A percentile compares a stretch with the other conserved stretches of the same genome.
Conservation (phyloP, 2,113 vertebrate species). For the Colaptes auratus region DNA sequence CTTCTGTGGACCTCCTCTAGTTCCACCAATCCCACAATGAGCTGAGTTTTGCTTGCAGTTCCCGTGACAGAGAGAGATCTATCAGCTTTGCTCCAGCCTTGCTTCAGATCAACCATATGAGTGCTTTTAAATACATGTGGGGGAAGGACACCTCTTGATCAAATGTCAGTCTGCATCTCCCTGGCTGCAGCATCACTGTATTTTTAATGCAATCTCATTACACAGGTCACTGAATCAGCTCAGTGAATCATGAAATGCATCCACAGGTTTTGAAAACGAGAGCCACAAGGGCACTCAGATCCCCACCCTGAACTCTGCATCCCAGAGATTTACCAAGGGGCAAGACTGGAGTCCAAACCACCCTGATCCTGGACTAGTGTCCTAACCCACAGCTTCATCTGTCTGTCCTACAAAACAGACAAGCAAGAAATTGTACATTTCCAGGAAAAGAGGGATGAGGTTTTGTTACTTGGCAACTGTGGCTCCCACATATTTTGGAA, state of each 20-base stretch:
- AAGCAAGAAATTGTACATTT: neutral
- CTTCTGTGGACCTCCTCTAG: neutral
- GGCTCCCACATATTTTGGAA: conserved; percentile 46
- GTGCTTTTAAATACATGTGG: neutral
- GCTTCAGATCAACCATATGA: neutral
- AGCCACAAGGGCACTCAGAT: neutral
- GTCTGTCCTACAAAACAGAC: neutral
- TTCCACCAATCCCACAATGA: neutral
- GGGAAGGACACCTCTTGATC: neutral
- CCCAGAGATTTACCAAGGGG: neutral
- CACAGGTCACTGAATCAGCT: neutral
- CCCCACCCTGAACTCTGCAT: neutral
- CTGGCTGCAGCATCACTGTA: neutral
- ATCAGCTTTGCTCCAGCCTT: neutral
- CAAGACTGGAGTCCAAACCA: neutral
- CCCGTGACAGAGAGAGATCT: neutral
- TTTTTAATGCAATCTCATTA: neutral
- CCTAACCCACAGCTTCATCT: neutral
- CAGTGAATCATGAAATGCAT: neutral
- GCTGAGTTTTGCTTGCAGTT: neutral
- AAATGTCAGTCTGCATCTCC: neutral
- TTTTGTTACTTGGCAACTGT: conserved; percentile 62
- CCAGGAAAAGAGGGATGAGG: conserved; percentile 10
- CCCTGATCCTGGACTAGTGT: neutral
- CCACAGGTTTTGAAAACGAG: neutral